A percentile compares a stretch with the other conserved stretches of the same genome.
Evolutionary conservation across 1,140 invertebrate genomes (phyloP).

Genomic region (Camponotus vicinus): DNA sequence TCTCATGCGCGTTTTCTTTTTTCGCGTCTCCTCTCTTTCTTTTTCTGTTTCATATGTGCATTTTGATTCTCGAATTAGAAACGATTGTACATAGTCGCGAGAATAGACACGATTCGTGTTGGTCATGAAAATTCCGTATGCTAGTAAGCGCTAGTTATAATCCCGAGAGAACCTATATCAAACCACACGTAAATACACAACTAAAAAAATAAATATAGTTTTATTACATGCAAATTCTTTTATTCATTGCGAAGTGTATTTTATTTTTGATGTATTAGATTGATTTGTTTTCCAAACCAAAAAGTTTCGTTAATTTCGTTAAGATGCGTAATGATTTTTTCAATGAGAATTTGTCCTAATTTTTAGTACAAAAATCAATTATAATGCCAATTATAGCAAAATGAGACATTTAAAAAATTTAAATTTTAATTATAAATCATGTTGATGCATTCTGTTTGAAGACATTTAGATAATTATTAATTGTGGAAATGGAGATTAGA

Average conservation of each 20-base stretch:
- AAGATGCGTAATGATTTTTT: conserved; percentile 24
- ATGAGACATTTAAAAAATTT: not conserved
- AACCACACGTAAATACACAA: conserved; percentile 39
- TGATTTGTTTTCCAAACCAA: too few species aligned
- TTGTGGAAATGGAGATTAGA: not conserved
- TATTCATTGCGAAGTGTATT: conserved; percentile 42
- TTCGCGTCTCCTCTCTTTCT: not conserved
- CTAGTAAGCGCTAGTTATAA: not conserved
- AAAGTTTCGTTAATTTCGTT: conserved; percentile 48
- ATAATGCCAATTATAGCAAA: not conserved
- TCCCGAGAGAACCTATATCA: not conserved
- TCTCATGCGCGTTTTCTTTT: not conserved
- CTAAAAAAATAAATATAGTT: conserved; percentile 49
- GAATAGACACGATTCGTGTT: not conserved
- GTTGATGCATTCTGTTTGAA: not conserved
- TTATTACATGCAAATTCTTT: conserved; percentile 56
- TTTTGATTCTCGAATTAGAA: conserved; percentile 43
- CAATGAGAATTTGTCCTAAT: conserved; percentile 26
- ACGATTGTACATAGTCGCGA: not conserved
- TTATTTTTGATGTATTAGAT: conserved; percentile 52
- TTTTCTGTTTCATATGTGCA: conserved; percentile 2
- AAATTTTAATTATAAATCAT: not conserved
- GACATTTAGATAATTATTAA: not conserved
- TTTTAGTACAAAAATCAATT: conserved; percentile 10
- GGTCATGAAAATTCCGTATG: not conserved